Evolutionary conservation across 2,888 invertebrate genomes (phyloP), one percentile per base, ranked within the genome.

Genomic region (Pristionchus entomophagus): DNA sequence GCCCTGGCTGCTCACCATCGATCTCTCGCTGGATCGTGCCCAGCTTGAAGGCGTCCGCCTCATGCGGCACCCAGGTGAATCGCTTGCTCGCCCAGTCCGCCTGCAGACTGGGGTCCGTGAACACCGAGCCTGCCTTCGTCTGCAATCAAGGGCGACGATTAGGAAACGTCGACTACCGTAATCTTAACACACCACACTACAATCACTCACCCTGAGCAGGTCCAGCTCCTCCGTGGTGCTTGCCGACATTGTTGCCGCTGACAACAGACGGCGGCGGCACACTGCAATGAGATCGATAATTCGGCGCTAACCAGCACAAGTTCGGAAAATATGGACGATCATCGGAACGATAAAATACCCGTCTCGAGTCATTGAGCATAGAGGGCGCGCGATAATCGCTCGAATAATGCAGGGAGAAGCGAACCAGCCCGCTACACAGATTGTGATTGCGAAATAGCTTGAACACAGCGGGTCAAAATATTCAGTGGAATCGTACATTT

Each of bases 51-150:
- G 93, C 93, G 59, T 91, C 91, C 92, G 95, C 95, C 93, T 98
- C 98, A 95, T 98, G 97, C 86, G 99, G 99, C 93, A 99, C 97
- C 99, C 99, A 99, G 91, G 99, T 97, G 93, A 99, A 95, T 93
- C 97, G 96, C 95, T 99, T 99, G 94, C 97, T 97, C 92, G 99
- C 97, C 99, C 99, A 99, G 95, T 99, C 99, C 87, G 99, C 98
- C 95, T 99, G 98, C 90, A 97, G 96, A 89, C 97, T 96, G 92
- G 99, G 98, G 95, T 99, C 91, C 49, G 56, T 59, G 59, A 82
- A 59, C 26, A 82, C 82, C n/a, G 82, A 82, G 5, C 82, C 82
- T 14, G 22, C 29, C 82, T 82, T 82, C 38, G 82, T 59, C 82
- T 82, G 78, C 49, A 80, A 80, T 51, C 0, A 17, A 45, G 26